Conservation (phyloP, 2,797 vertebrate genomes). For the Paratrypauchen microcephalus region DNA sequence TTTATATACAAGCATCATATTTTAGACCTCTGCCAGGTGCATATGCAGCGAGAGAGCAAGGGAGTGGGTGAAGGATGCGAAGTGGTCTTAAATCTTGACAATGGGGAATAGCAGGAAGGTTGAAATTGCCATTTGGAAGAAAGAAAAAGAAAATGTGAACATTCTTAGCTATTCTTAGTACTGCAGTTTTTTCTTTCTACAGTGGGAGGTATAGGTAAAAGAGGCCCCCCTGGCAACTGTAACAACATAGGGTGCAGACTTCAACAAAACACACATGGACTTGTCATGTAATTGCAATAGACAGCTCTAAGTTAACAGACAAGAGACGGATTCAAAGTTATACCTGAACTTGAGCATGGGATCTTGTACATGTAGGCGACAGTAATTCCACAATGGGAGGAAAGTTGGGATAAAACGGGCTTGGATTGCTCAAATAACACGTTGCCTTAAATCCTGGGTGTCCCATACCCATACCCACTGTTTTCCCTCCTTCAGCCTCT, state of each 20-base stretch:
- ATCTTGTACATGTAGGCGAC: conserved; percentile 8
- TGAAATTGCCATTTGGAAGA: conserved; percentile 12
- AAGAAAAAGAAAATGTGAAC: conserved; percentile 12
- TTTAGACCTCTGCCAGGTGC: conserved; percentile 21
- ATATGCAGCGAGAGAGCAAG: not conserved
- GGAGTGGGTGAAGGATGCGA: not conserved
- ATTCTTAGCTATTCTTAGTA: conserved; percentile 54
- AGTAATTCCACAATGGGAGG: not conserved
- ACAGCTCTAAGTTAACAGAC: not conserved
- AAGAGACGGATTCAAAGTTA: not conserved
- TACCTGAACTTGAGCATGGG: not conserved
- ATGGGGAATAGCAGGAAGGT: conserved; percentile 42
- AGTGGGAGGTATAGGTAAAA: conserved; percentile 21
- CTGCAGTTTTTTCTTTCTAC: conserved; percentile 15
- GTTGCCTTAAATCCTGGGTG: conserved; percentile 28
- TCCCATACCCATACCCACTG: conserved; percentile 32
- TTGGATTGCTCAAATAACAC: conserved; percentile 27
- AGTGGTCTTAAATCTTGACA: conserved; percentile 43
- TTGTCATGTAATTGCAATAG: not conserved
- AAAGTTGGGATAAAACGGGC: conserved; percentile 5
- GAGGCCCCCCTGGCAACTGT: conserved; percentile 37
- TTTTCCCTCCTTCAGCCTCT: conserved; percentile 18
- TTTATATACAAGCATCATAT: not conserved
- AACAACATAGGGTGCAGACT: conserved; percentile 21
- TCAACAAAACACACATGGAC: conserved; percentile 12